Evolutionary conservation across 2,797 vertebrate genomes (phyloP).

Genomic region (Hemibagrus guttatus): DNA sequence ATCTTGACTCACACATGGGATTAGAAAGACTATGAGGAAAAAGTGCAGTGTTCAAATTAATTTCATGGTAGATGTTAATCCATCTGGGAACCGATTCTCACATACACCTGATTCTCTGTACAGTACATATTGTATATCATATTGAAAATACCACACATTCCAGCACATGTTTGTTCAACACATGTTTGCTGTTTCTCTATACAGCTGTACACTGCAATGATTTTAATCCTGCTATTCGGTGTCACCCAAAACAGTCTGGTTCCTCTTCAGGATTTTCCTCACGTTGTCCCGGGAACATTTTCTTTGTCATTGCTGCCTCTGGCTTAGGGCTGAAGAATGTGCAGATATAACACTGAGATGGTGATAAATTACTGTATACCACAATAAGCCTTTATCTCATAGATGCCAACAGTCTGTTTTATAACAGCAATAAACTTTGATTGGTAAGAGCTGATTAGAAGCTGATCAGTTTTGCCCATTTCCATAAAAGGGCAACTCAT

Average conservation of each 20-base stretch:
- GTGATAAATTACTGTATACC: background rate
- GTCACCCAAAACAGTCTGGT: background rate
- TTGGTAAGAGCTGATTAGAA: background rate
- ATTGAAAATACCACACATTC: background rate
- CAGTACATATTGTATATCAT: background rate
- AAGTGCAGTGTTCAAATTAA: background rate
- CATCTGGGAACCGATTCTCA: background rate
- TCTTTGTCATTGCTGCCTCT: background rate
- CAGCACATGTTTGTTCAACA: background rate
- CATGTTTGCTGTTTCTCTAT: background rate
- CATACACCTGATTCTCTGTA: background rate
- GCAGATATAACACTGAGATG: background rate
- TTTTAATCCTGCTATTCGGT: background rate
- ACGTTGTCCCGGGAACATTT: background rate
- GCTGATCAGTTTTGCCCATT: background rate
- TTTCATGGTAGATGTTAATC: background rate
- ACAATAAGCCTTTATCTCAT: background rate
- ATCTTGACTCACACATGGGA: slow-evolving; percentile 5
- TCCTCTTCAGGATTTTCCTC: background rate
- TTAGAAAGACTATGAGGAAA: background rate
- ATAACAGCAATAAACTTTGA: background rate
- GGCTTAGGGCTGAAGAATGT: background rate
- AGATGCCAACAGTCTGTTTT: background rate
- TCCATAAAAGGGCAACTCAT: background rate
- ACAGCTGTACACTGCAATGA: background rate